Percentiles rank a stretch among this genome's conserved stretches.
Conservation (phyloP, 2,888 invertebrate species). For the Drosophila meridiana region DNA sequence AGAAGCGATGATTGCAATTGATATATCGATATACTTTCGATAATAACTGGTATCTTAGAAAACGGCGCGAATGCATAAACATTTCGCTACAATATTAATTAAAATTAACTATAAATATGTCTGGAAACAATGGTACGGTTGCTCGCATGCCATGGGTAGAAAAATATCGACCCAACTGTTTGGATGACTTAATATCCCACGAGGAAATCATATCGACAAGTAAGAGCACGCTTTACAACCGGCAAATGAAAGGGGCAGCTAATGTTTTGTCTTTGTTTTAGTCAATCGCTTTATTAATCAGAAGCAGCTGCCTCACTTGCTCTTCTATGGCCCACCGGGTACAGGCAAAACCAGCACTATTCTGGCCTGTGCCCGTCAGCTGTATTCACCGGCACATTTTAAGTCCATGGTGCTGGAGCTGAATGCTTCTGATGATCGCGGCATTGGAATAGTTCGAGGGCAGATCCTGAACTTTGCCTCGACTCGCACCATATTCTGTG, state of each 20-base stretch:
- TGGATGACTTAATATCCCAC: slow-evolving; percentile 98
- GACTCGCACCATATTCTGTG: slow-evolving; percentile 96
- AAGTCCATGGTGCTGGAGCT: slow-evolving; percentile 97
- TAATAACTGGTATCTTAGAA: slow-evolving; percentile 23
- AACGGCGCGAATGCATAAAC: slow-evolving; percentile 53
- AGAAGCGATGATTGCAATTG: neutral
- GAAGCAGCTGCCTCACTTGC: slow-evolving; percentile 96
- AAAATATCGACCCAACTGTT: slow-evolving; percentile 96
- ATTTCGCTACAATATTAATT: slow-evolving; percentile 8
- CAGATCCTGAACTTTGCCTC: slow-evolving; percentile 98
- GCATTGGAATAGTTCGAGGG: slow-evolving; percentile 97
- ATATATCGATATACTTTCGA: slow-evolving; percentile 35
- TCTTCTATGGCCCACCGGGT: slow-evolving; percentile 99
- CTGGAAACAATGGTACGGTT: slow-evolving; percentile 48
- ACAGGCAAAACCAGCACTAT: slow-evolving; percentile 99
- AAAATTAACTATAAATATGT: slow-evolving; percentile 20
- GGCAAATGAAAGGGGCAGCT: neutral
- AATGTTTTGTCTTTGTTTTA: slow-evolving; percentile 82
- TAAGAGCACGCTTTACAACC: slow-evolving; percentile 86
- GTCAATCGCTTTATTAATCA: slow-evolving; percentile 95
- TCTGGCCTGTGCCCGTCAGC: slow-evolving; percentile 96
- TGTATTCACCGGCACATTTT: slow-evolving; percentile 95
- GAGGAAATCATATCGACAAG: slow-evolving; percentile 98
- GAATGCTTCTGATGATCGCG: slow-evolving; percentile 99
- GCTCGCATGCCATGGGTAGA: slow-evolving; percentile 91